Base-by-base conservation (phyloP, 2,888 invertebrate species). In the Ellobium chinense region DNA sequence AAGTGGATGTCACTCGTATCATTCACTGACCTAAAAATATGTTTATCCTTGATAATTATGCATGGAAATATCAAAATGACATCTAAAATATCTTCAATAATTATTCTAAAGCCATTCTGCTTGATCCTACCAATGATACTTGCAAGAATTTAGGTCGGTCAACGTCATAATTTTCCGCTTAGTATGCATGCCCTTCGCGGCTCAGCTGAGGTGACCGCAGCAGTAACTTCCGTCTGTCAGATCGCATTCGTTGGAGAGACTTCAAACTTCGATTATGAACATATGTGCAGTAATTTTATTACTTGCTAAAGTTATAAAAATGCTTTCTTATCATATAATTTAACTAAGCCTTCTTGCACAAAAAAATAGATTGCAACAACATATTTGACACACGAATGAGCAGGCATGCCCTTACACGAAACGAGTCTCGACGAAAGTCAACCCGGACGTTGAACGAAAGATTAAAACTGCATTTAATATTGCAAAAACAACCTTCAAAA, bases 321-420 rank as follows among this genome's bases (percentile, higher is more conserved):
- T 46, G 1, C 29, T 9, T 54, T 27, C 14, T 54, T 29, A 14
- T 46, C 31, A 46, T 54, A 62, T 24, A 14, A 54, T 18, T 37
- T 37, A 39, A 29, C 18, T 46, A 68, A 46, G 1, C 18, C n/a
- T n/a, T n/a, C n/a, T n/a, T n/a, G n/a, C n/a, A 46, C 7, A 46
- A 54, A 54, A 69, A 18, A 54, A 69, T 24, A 56, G n/a, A 72
- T 58, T 37, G 31, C 73, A 37, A 62, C 60, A 29, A 24, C 29
- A 39, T 9, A 60, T 21, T 14, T 73, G 21, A 58, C 31, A 87
- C 87, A 88, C 86, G 87, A 87, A 88, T 86, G 85, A 84, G 85
- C 87, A 87, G 86, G 87, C 89, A 88, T 88, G 89, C 88, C 88
- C 88, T 87, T 86, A 88, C 89, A 88, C 85, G 88, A 88, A 87